These are phyloP conservation scores for Stegodyphus mimosarum DNA, from an alignment of 1,140 invertebrate genomes.

Conservation along the genomic window DNA sequence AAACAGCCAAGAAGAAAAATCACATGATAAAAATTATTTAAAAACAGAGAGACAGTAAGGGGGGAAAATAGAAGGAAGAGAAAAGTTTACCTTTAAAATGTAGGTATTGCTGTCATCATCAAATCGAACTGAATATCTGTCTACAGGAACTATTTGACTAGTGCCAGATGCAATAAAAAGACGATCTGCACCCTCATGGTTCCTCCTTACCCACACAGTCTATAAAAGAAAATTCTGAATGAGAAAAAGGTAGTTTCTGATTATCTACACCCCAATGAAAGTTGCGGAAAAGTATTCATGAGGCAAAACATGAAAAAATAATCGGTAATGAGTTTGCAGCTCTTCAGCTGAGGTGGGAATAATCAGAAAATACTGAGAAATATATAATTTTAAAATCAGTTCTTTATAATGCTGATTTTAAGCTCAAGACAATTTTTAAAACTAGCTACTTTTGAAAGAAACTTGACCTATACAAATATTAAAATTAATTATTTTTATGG, in stretches of 20 bases:
- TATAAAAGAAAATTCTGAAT: conserved; percentile 6
- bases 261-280: too few relatives aligned
- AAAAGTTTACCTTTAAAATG: conserved; percentile 77
- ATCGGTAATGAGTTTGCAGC: too few relatives aligned
- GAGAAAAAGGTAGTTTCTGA: too few relatives aligned
- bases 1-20: too few relatives aligned
- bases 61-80: neutral
- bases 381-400: neutral
- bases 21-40: too few relatives aligned
- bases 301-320: too few relatives aligned
- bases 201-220: conserved; percentile 69
- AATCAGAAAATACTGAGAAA: neutral
- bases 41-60: neutral
- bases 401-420: neutral
- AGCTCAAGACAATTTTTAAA: neutral
- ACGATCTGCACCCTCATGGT: conserved; percentile 51
- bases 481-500: too few relatives aligned
- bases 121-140: conserved; percentile 81
- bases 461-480: too few relatives aligned
- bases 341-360: too few relatives aligned
- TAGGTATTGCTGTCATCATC: conserved; percentile 83
- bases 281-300: too few relatives aligned
- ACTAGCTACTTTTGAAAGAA: too few relatives aligned
- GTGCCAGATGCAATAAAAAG: conserved; percentile 79
- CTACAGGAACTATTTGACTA: conserved; percentile 78